A percentile compares a stretch with the other conserved stretches of the same genome.
These are phyloP conservation scores for Drosophila ercepeae DNA, from an alignment of 1,140 invertebrate genomes.

Conservation along the genomic window DNA sequence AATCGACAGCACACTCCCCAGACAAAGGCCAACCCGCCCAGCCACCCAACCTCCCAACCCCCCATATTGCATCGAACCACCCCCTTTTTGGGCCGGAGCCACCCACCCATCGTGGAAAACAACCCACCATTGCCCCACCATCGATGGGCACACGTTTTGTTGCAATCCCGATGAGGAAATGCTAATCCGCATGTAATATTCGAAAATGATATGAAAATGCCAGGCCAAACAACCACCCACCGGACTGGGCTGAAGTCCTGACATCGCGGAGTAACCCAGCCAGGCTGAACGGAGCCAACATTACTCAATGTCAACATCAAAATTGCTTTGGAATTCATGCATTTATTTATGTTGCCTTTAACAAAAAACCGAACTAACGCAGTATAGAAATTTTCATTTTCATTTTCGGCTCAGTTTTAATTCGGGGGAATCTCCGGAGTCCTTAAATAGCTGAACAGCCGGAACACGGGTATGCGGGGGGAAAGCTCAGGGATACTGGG, in stretches of 20 bases:
- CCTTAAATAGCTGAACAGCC: conserved; percentile 74
- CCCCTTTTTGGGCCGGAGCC: conserved; percentile 32
- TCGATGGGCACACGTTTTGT: conserved; percentile 72
- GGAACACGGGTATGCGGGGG: neutral
- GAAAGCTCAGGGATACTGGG: neutral
- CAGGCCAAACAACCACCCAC: conserved; percentile 76
- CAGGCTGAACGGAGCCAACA: conserved; percentile 54
- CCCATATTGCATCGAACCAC: conserved; percentile 45
- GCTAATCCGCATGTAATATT: conserved; percentile 83
- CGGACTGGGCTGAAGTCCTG: conserved; percentile 3
- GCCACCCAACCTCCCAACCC: conserved; percentile 1
- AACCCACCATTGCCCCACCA: conserved; percentile 26
- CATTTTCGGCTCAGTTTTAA: conserved; percentile 57
- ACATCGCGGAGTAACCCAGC: neutral
- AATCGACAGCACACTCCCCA: conserved; percentile 41
- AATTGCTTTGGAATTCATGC: conserved; percentile 82
- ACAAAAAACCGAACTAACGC: conserved; percentile 50
- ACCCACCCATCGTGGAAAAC: conserved; percentile 10
- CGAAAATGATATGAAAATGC: conserved; percentile 82
- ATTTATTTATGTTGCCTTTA: conserved; percentile 59
- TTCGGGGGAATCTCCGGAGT: conserved; percentile 31
- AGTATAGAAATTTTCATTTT: conserved; percentile 78
- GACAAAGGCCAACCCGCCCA: conserved; percentile 15
- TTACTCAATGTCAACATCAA: conserved; percentile 81
- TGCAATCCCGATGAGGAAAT: conserved; percentile 80